Evolutionary conservation across 2,113 vertebrate species (phyloP), one percentile per base, ranked within the genome.

Genomic region (Cnemophilus loriae): DNA sequence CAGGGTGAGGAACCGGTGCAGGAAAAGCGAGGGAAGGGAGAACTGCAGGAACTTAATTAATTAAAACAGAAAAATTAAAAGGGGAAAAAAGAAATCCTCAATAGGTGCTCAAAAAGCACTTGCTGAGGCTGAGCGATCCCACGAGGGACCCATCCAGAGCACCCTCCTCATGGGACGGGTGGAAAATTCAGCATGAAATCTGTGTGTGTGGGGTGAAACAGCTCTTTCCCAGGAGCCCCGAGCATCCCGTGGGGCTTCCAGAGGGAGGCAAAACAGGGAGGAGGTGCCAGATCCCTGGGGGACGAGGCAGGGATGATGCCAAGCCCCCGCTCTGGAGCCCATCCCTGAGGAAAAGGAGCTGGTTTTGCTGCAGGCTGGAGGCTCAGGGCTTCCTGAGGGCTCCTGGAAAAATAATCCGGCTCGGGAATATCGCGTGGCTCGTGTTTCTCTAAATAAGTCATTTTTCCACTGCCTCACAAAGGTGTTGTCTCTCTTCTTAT

Each of bases 401-500:
- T 68, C 56, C 56, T 1, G 60, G 95, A 70, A 98, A 98, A 96
- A 95, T 81, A 97, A 97, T 87, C 93, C 79, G 17, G 80, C 71
- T 68, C 26, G 73, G 94, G 83, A 97, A 78, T 82, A 81, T 96
- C 94, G 80, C 94, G 16, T 17, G 37, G 81, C 84, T 56, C 96
- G 92, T 79, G 89, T 95, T 96, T 95, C 97, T 97, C 93, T 92
- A 92, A 96, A 94, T 85, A 96, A 94, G 84, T 80, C 87, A 77
- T 97, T 97, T 96, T 97, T 95, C 97, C 89, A 93, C 91, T 82
- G 75, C 88, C 95, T 71, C 71, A 49, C 95, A 96, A 93, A 93
- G 96, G 96, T 97, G 94, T 97, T 95, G 21, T 32, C 73, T 93
- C 81, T 95, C 94, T 93, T 60, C 97, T 95, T 84, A 93, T 79